Evolutionary conservation across 2,888 invertebrate genomes (phyloP).

Genomic region (Trichopoda pennipes): DNA sequence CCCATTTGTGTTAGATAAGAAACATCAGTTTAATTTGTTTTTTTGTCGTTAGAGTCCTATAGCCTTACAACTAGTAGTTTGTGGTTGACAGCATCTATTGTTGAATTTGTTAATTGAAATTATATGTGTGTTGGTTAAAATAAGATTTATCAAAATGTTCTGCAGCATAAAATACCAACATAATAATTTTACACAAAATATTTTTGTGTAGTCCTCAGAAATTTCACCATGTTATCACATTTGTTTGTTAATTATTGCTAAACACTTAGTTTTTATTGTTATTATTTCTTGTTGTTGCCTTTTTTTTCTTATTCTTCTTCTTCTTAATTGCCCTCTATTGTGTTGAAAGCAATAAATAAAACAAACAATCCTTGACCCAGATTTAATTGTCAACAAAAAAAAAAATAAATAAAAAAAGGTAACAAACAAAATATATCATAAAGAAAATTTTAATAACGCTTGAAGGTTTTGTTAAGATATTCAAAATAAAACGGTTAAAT

Average conservation of each 20-base stretch:
- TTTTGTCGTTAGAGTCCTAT: not conserved
- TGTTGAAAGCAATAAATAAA: not conserved
- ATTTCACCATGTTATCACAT: not conserved
- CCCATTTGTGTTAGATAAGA: slow-evolving; percentile 46
- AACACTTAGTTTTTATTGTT: too few species aligned
- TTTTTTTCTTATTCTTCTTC: not conserved
- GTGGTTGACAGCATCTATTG: slow-evolving; percentile 33
- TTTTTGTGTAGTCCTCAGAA: not conserved
- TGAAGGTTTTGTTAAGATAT: not conserved
- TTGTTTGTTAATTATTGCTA: too few species aligned
- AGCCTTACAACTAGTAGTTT: not conserved
- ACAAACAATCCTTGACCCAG: slow-evolving; percentile 28
- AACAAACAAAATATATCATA: not conserved
- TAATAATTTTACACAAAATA: not conserved
- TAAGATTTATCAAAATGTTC: slow-evolving; percentile 28
- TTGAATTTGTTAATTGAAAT: slow-evolving; percentile 59
- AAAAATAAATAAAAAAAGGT: not conserved
- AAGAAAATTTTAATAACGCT: not conserved
- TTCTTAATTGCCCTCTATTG: not conserved
- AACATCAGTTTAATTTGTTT: not conserved
- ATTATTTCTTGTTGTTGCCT: too few species aligned
- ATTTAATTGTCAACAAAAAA: slow-evolving; percentile 23
- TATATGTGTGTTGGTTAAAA: slow-evolving; percentile 22
- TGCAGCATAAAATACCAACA: not conserved
- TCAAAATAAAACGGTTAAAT: slow-evolving; percentile 1